Conservation (phyloP, 2,888 invertebrate species). For the Drosophila greeni region DNA sequence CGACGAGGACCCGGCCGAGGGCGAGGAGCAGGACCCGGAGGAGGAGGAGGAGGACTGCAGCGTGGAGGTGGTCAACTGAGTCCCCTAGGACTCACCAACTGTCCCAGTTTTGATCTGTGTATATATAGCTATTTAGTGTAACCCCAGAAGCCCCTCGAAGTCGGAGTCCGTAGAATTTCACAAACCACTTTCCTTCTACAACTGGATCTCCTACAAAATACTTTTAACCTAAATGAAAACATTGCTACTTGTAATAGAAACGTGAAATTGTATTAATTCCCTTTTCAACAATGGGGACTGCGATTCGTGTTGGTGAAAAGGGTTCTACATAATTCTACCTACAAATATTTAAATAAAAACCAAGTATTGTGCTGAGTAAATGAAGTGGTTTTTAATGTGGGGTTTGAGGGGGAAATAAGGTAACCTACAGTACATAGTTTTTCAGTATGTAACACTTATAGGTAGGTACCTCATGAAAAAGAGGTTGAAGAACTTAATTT, state of each 20-base stretch:
- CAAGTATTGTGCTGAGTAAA: constrained; percentile 28
- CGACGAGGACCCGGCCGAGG: constrained; percentile 39
- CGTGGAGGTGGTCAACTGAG: constrained; percentile 78
- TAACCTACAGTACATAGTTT: too few relatives aligned
- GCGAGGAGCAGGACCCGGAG: constrained; percentile 47
- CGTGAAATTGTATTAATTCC: constrained; percentile 9
- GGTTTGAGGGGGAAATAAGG: not conserved
- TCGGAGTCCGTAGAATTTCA: constrained; percentile 4
- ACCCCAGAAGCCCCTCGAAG: not conserved
- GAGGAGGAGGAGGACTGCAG: constrained; percentile 73
- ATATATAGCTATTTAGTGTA: constrained; percentile 31
- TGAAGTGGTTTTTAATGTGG: not conserved
- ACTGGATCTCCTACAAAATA: constrained; percentile 20
- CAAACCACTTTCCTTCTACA: constrained; percentile 1
- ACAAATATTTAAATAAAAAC: constrained; percentile 27
- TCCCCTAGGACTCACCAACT: not conserved
- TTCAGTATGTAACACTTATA: too few relatives aligned
- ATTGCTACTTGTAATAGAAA: not conserved
- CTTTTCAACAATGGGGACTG: not conserved
- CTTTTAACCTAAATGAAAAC: not conserved
- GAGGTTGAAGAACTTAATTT: not conserved
- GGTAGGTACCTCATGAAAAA: too few relatives aligned
- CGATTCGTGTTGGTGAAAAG: constrained; percentile 3
- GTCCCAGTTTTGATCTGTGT: constrained; percentile 46
- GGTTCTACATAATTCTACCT: not conserved